phyloP scores from a whole-genome alignment of 2,113 vertebrate genomes.

The Elaphurus davidianus region DNA sequence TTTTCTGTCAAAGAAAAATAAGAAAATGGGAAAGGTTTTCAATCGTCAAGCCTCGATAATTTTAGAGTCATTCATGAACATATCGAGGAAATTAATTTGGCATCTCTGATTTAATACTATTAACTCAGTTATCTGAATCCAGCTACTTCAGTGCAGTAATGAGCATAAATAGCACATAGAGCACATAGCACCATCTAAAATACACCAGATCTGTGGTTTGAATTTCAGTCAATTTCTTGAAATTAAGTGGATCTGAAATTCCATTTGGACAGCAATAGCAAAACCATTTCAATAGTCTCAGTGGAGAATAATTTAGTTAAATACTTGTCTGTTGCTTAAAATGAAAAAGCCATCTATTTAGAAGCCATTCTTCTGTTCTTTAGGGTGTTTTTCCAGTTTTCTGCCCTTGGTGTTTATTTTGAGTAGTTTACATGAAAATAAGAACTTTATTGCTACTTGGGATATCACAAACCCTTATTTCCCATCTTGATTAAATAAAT shows the following conservation, averaged over 20 bases:
- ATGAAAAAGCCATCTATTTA: slow-evolving; percentile 48
- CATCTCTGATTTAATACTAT: slow-evolving; percentile 30
- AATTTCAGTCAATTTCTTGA: slow-evolving; percentile 60
- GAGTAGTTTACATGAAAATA: slow-evolving; percentile 64
- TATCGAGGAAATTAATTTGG: slow-evolving; percentile 55
- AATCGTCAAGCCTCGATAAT: slow-evolving; percentile 12
- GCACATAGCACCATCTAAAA: background rate
- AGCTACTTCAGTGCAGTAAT: slow-evolving; percentile 2
- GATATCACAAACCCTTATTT: slow-evolving; percentile 50
- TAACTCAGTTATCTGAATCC: slow-evolving; percentile 45
- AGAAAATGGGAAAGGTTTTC: slow-evolving; percentile 25
- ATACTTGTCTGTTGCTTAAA: slow-evolving; percentile 21
- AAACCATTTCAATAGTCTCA: slow-evolving; percentile 33
- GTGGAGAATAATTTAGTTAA: slow-evolving; percentile 38
- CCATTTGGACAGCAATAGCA: slow-evolving; percentile 44
- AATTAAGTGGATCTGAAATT: slow-evolving; percentile 59
- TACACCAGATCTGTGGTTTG: slow-evolving; percentile 19
- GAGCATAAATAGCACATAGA: slow-evolving; percentile 18
- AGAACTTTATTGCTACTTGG: slow-evolving; percentile 52
- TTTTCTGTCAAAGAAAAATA: background rate
- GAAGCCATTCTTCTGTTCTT: slow-evolving; percentile 27
- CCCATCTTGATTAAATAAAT: slow-evolving; percentile 48
- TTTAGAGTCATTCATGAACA: slow-evolving; percentile 47
- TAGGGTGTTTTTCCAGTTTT: slow-evolving; percentile 47
- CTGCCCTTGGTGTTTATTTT: slow-evolving; percentile 36